Evolutionary conservation across 2,888 invertebrate genomes (phyloP), one percentile per base, ranked within the genome.

Genomic region (Thelaira solivaga): DNA sequence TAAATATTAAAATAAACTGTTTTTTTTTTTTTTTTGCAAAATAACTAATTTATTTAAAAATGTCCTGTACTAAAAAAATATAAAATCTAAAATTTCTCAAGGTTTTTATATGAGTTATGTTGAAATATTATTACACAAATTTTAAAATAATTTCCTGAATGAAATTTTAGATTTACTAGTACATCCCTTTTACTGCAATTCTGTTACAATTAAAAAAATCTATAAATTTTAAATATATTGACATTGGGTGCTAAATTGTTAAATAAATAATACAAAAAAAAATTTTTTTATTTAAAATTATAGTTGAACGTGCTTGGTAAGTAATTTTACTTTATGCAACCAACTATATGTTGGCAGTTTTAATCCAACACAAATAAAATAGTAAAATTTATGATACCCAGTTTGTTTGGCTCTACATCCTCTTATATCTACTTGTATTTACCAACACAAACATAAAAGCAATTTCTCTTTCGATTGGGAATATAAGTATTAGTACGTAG

Each of bases 361-460:
- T 55, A 68, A 68, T 55, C 45, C 68, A 68, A 68, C 47, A 57
- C 20, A 57, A 57, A 18, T 34, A 26, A 13, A 47, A 57, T 47
- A 47, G n/a, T 45, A 18, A 39, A 47, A 68, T 68, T 68, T 68
- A 68, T 47, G 68, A 57, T 47, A 26, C 26, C 36, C 55, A 55
- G 45, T n/a, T 51, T 49, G 29, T 41, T 65, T 41, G 24, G 41
- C 41, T 41, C 18, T 5, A n/a, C 26, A 49, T 39, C 49, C 26
- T 39, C 51, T 41, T n/a, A n/a, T n/a, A n/a, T 6, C 8, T 11
- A 29, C 26, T n/a, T n/a, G n/a, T n/a, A n/a, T n/a, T n/a, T 11
- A 51, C 20, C 18, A 39, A 16, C 16, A 20, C 29, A 2, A 45
- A 29, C 26, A 24, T 4, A 24, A 47, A 45, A 16, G 22, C 47